phyloP scores from a whole-genome alignment of 2,113 vertebrate genomes.

The Pimephales promelas region DNA sequence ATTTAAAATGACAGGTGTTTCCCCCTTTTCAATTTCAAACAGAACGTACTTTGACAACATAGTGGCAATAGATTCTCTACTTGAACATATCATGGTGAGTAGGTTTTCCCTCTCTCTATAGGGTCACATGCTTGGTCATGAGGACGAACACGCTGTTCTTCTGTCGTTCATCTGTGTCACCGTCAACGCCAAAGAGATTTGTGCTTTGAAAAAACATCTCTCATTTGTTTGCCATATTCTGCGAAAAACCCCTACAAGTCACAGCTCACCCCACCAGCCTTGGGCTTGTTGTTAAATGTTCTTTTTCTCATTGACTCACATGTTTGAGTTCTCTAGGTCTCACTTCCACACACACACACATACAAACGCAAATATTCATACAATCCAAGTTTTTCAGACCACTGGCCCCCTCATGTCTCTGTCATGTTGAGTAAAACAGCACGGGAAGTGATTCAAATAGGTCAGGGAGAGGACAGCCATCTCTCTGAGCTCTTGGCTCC shows the following conservation, averaged over 20 bases:
- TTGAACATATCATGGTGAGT: constrained; percentile 99
- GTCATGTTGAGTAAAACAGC: constrained; percentile 41
- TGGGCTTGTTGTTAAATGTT: constrained; percentile 31
- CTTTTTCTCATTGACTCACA: not conserved
- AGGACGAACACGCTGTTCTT: constrained; percentile 36
- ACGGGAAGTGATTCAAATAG: constrained; percentile 44
- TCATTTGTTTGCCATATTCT: constrained; percentile 36
- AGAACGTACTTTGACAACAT: constrained; percentile 99
- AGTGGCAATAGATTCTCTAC: constrained; percentile 99
- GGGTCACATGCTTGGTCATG: constrained; percentile 44
- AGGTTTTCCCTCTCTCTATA: constrained; percentile 51
- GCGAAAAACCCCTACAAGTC: constrained; percentile 26
- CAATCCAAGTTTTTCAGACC: constrained; percentile 30
- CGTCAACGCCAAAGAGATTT: constrained; percentile 27
- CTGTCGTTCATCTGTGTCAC: constrained; percentile 43
- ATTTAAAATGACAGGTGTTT: constrained; percentile 41
- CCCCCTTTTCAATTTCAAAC: constrained; percentile 72
- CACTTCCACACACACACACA: not conserved
- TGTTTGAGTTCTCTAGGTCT: constrained; percentile 1
- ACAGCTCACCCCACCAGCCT: constrained; percentile 27
- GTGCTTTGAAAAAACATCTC: constrained; percentile 45
- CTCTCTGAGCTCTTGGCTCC: not conserved
- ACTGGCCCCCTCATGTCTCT: constrained; percentile 30
- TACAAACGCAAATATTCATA: constrained; percentile 1
- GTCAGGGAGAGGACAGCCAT: constrained; percentile 42